Evolutionary conservation across 53 echinoderm and acorn worm species (phyloP).

Genomic region (Temnopleurus reevesii): DNA sequence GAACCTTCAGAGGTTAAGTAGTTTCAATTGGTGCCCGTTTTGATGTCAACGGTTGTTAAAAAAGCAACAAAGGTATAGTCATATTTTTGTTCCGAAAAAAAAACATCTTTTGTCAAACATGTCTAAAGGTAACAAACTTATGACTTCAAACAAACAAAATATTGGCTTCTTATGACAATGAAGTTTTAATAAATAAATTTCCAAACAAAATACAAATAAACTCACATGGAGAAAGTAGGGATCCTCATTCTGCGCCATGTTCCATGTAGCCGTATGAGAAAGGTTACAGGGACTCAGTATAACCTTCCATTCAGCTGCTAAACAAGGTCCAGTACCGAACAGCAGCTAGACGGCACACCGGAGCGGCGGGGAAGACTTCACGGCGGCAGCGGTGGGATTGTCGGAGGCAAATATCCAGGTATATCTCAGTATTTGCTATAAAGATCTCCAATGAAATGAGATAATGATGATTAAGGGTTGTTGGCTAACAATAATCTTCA

Average conservation of each 20-base stretch:
- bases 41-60: no score
- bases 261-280: constrained; percentile 32
- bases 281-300: neutral
- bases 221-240: constrained; percentile 56
- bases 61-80: no score
- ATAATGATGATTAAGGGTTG: neutral
- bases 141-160: no score
- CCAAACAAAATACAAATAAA: no score
- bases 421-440: neutral
- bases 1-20: no score
- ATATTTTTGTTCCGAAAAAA: no score
- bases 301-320: constrained; percentile 42
- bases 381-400: neutral
- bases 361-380: neutral
- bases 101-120: no score
- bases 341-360: neutral
- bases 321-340: no score
- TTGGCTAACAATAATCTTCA: neutral
- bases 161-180: no score
- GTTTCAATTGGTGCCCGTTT: no score
- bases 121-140: no score
- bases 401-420: constrained; percentile 4
- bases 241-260: constrained; percentile 64
- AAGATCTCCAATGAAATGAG: neutral
- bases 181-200: no score